Evolutionary conservation across 35 echinoderm and acorn worm genomes (phyloP).

Genomic region (Apostichopus japonicus): DNA sequence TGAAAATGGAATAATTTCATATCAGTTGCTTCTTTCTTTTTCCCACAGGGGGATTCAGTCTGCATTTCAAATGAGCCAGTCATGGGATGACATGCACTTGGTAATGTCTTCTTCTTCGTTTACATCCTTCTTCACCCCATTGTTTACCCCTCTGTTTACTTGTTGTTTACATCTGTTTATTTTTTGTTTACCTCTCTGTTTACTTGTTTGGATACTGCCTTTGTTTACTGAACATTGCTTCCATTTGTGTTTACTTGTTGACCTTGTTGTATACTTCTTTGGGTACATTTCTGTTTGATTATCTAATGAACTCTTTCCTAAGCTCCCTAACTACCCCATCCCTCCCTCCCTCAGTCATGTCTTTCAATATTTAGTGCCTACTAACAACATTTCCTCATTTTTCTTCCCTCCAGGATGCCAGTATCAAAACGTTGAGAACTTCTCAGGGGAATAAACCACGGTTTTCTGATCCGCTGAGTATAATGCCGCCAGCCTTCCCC

Average conservation of each 20-base stretch:
- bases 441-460: constrained; percentile 54
- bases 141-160: too few species aligned
- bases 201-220: too few species aligned
- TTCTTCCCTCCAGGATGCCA: constrained; percentile 67
- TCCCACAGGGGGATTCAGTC: constrained; percentile 78
- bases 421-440: constrained; percentile 77
- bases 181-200: not conserved
- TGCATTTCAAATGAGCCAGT: constrained; percentile 90
- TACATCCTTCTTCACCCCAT: not conserved
- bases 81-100: constrained; percentile 87
- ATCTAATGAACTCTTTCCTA: not conserved
- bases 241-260: not conserved
- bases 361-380: not conserved
- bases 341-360: not conserved
- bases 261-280: too few species aligned
- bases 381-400: not conserved
- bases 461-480: constrained; percentile 86
- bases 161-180: not conserved
- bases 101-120: constrained; percentile 33
- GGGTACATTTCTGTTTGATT: too few species aligned
- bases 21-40: constrained; percentile 18
- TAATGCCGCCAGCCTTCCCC: constrained; percentile 74
- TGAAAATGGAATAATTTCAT: too few species aligned
- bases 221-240: too few species aligned
- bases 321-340: not conserved